Base-by-base conservation (phyloP, 2,113 vertebrate species). In the Corythoichthys haematopterus region DNA sequence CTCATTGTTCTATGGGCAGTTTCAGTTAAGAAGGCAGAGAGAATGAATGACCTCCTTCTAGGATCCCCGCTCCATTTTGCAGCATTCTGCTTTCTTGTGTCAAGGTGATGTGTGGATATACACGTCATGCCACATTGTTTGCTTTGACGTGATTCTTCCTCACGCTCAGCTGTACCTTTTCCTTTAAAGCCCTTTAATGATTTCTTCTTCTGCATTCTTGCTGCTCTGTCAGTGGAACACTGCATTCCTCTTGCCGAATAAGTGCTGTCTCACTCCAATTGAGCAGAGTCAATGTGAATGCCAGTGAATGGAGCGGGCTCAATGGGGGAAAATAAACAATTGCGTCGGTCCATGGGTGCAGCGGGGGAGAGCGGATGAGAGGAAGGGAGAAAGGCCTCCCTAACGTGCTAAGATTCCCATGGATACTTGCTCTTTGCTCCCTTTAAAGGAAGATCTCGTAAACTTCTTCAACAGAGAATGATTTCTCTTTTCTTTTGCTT, bases 301-400 rank as follows among this genome's bases (percentile, higher is more conserved):
- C 86, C 83, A 83, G 74, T 90, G 89, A 91, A 90, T 89, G 84
- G 86, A 86, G 78, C 79, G 79, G 79, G 80, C 75, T 91, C 87
- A 90, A 90, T 89, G 66, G 89, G 85, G 85, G 87, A 90, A 90
- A 90, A 91, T 90, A 90, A 90, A 89, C 89, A 88, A 88, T 90
- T 84, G 87, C 88, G 68, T 81, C 84, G 87, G 88, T 89, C 83
- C 88, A 80, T 84, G 86, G 83, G 84, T 85, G 85, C 80, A 84
- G 84, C 35, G 75, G 87, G 85, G 81, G 82, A 84, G 86, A 84
- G 86, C 68, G 79, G 78, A 82, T 78, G 80, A 84, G 85, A 84
- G 75, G 77, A 73, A 79, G 72, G 76, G 82, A 88, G 81, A 82
- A 84, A 89, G 78, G 84, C 85, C 80, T 84, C 75, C 82, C 87